Percentiles rank a stretch among this genome's conserved stretches.
Evolutionary conservation across 2,113 vertebrate genomes (phyloP).

Genomic region (Apus apus): DNA sequence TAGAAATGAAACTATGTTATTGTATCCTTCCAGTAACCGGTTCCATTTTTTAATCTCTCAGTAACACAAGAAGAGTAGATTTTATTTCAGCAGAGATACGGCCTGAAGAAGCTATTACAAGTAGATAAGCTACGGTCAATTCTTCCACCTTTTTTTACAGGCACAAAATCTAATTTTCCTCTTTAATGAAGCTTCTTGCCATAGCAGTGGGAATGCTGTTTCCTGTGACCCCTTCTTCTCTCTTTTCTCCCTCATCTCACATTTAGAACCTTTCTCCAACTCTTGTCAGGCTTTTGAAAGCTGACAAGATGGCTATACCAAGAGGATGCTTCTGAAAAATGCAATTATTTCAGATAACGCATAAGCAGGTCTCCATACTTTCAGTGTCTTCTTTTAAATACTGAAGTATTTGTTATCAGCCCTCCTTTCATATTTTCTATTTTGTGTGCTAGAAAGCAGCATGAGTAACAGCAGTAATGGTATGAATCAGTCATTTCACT

Average conservation of each 20-base stretch:
- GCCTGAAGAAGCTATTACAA: neutral
- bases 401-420: neutral
- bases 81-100: neutral
- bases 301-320: neutral
- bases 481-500: neutral
- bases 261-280: neutral
- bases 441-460: conserved; percentile 14
- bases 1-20: neutral
- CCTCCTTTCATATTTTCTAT: neutral
- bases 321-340: neutral
- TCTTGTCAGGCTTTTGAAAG: neutral
- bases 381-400: neutral
- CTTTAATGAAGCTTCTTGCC: neutral
- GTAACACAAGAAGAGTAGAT: neutral
- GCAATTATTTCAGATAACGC: neutral
- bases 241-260: neutral
- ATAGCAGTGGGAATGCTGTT: neutral
- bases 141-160: neutral
- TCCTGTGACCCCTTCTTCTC: neutral
- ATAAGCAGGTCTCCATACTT: neutral
- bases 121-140: neutral
- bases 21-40: neutral
- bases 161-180: neutral
- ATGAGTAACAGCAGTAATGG: neutral
- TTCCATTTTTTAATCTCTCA: neutral